Conservation (phyloP, 2,888 invertebrate species). For the Mamestra brassicae region DNA sequence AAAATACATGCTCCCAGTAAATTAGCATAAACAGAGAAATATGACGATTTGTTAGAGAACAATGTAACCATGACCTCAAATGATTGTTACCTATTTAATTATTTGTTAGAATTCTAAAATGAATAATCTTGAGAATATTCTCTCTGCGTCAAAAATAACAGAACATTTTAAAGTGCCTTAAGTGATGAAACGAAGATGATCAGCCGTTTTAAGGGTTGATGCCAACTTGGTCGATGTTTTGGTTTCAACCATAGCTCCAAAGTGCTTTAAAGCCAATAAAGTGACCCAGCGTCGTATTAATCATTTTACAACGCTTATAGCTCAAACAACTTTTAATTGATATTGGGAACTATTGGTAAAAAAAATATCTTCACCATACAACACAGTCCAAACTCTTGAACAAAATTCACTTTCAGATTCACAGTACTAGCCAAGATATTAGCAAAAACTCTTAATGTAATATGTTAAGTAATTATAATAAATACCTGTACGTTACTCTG, state of each 20-base stretch:
- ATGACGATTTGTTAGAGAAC: too few relatives aligned
- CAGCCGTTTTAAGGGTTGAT: background rate
- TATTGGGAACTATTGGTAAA: background rate
- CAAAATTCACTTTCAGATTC: constrained; percentile 3
- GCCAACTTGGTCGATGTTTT: background rate
- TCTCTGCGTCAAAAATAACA: background rate
- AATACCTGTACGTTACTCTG: constrained; percentile 46
- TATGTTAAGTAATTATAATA: background rate
- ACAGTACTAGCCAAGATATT: background rate
- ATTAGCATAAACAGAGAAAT: too few relatives aligned
- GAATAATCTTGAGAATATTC: background rate
- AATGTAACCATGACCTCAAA: too few relatives aligned
- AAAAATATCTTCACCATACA: background rate
- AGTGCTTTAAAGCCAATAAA: background rate
- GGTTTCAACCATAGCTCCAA: background rate
- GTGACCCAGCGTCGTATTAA: background rate
- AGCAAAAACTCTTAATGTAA: background rate
- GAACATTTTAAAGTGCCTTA: background rate
- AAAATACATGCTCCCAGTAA: too few relatives aligned
- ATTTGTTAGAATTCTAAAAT: background rate
- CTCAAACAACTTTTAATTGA: background rate
- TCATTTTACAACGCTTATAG: background rate
- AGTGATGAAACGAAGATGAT: background rate
- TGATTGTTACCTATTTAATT: too few relatives aligned
- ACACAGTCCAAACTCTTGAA: background rate